These are phyloP conservation scores for Botrylloides violaceus DNA, from an alignment of 23 tunicate species.

Conservation along the genomic window DNA sequence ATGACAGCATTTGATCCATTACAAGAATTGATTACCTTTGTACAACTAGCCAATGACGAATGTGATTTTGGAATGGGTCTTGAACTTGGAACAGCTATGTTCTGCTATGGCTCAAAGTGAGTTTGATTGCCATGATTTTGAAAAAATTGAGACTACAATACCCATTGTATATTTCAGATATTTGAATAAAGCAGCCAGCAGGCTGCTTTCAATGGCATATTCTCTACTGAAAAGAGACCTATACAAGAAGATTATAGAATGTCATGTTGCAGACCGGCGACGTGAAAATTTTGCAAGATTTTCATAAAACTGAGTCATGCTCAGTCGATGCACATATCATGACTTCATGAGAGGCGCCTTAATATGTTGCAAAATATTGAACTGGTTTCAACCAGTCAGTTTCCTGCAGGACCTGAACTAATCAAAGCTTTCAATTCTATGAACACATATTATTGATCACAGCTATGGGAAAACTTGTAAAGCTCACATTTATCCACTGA, in stretches of 20 bases:
- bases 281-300: slow-evolving; percentile 36
- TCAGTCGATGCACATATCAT: no score
- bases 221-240: slow-evolving; percentile 57
- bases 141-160: not conserved
- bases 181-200: slow-evolving; percentile 45
- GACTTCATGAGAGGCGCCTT: no score
- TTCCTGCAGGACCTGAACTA: no score
- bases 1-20: slow-evolving; percentile 59
- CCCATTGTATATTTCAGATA: slow-evolving; percentile 26
- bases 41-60: slow-evolving; percentile 89
- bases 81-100: slow-evolving; percentile 73
- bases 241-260: slow-evolving; percentile 46
- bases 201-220: slow-evolving; percentile 54
- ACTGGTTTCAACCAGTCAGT: no score
- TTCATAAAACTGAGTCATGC: not conserved
- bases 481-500: no score
- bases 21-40: slow-evolving; percentile 40
- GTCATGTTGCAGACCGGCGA: slow-evolving; percentile 66
- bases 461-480: no score
- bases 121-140: not conserved
- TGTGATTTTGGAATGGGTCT: slow-evolving; percentile 91
- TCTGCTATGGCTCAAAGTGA: slow-evolving; percentile 74
- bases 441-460: no score
- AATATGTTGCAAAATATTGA: no score
- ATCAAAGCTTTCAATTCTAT: no score